Evolutionary conservation across 2,113 vertebrate species (phyloP), one percentile per base, ranked within the genome.

Genomic region (Zosterops lateralis): DNA sequence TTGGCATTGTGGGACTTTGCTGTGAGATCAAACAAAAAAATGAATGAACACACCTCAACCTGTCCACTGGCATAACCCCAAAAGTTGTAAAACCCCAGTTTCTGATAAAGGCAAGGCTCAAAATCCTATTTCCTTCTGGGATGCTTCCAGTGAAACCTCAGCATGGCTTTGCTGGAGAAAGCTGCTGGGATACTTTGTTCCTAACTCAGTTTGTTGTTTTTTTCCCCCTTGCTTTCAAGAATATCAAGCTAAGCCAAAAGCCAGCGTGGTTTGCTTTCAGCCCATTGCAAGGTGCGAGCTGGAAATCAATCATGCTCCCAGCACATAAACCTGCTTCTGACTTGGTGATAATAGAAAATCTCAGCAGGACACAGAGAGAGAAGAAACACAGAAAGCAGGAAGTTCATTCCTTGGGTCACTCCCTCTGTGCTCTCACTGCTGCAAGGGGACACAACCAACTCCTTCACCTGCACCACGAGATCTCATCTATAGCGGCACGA

Each of bases 321-420:
- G 77, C 40, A 48, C 57, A 54, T 14, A 68, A 65, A 86, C 34
- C 61, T 90, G 45, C 34, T 45, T 32, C 84, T 92, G 74, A 42
- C 45, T 89, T 21, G 3, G 81, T 84, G 90, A 88, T 91, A 95
- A 95, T 91, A 66, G 86, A 92, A 95, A 95, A 96, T 77, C 78
- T 36, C 90, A 94, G 91, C 90, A 96, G 42, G 93, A 80, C 26
- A 44, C 6, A 8, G 6, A 38, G 47, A 14, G 14, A 53, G 72
- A 34, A 53, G 64, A 5, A 44, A 74, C 88, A 15, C 34, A 62
- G 68, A 40, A 34, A 34, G 66, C 50, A 71, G 87, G 5, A 56
- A 73, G 48, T 50, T 86, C 92, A 36, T 38, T 65, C 80, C 57
- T 66, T 40, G 1, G 10, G 48, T 51, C 14, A 3, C 31, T 62